phyloP scores from a whole-genome alignment of 2,888 invertebrate species.

The Peribatodes rhomboidaria region DNA sequence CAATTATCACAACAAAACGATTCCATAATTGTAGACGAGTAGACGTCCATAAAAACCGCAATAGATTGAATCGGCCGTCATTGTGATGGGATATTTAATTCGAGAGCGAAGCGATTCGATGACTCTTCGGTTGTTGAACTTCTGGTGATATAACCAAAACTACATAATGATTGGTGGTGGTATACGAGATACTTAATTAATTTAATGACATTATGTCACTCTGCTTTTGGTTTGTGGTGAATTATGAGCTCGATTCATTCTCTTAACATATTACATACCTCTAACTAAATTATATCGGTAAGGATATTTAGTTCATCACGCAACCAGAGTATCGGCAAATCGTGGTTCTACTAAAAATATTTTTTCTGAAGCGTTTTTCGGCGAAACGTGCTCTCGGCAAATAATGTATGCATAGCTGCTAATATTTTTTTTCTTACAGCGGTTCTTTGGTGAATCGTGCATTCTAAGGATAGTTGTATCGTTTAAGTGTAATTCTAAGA shows the following conservation, averaged over 20 bases:
- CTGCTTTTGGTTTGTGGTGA: not conserved
- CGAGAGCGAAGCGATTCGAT: not conserved
- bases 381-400: too few relatives aligned
- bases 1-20: constrained; percentile 45
- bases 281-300: too few relatives aligned
- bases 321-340: too few relatives aligned
- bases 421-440: too few relatives aligned
- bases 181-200: not conserved
- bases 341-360: too few relatives aligned
- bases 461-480: too few relatives aligned
- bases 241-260: not conserved
- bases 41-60: constrained; percentile 24
- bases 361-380: too few relatives aligned
- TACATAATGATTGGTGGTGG: constrained; percentile 7
- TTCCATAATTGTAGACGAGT: constrained; percentile 27
- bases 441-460: too few relatives aligned
- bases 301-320: too few relatives aligned
- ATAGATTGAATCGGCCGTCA: constrained; percentile 16
- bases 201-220: not conserved
- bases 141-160: constrained; percentile 15
- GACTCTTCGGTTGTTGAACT: constrained; percentile 24
- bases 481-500: too few relatives aligned
- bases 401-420: too few relatives aligned
- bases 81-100: constrained; percentile 17
- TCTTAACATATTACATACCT: too few relatives aligned